Evolutionary conservation across 2,888 invertebrate species (phyloP).

Genomic region (Drosophila diplacantha): DNA sequence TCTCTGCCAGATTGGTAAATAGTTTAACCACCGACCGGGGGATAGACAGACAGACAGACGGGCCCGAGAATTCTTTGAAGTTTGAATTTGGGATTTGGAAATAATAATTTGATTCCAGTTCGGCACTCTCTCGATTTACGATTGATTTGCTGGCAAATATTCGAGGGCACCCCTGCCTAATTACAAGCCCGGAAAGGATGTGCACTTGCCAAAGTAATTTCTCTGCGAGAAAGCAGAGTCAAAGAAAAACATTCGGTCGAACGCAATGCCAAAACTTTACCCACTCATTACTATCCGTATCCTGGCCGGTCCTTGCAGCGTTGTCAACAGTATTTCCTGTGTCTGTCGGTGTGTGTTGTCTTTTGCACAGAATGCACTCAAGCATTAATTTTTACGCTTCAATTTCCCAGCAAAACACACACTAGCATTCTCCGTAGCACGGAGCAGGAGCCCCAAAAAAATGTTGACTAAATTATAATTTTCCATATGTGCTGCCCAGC

Average conservation of each 20-base stretch:
- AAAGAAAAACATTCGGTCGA: conserved; percentile 41
- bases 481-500: conserved; percentile 52
- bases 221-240: conserved; percentile 1
- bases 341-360: conserved; percentile 55
- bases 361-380: conserved; percentile 65
- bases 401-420: conserved; percentile 62
- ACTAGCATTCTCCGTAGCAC: conserved; percentile 13
- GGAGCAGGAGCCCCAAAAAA: conserved; percentile 13
- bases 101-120: conserved; percentile 32
- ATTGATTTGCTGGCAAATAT: conserved; percentile 31
- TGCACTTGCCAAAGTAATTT: conserved; percentile 39
- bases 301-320: conserved; percentile 30
- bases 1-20: conserved; percentile 32
- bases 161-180: conserved; percentile 10
- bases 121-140: conserved; percentile 22
- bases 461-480: conserved; percentile 70
- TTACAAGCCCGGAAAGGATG: conserved; percentile 15
- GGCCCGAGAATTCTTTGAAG: conserved; percentile 32
- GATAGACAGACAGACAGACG: not conserved
- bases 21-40: conserved; percentile 29
- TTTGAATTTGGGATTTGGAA: conserved; percentile 14
- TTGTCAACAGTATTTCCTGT: conserved; percentile 38
- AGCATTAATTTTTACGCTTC: conserved; percentile 73
- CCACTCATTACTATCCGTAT: conserved; percentile 29
- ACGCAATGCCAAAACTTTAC: conserved; percentile 34